These are phyloP conservation scores for Pyrrhia umbra DNA, from an alignment of 2,888 invertebrate genomes.

Conservation along the genomic window DNA sequence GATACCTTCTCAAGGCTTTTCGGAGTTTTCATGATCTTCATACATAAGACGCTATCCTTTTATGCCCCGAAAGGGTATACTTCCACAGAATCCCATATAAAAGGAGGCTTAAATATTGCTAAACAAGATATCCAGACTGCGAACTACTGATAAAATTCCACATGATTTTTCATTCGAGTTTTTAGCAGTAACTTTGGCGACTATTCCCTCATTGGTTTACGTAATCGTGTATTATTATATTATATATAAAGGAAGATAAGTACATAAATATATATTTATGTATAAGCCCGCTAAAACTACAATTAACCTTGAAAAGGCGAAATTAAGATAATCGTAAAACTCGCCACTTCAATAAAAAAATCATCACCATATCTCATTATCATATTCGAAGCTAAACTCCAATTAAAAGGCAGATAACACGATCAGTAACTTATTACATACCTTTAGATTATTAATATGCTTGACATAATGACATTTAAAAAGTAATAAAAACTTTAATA, in stretches of 20 bases:
- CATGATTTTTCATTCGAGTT: too few relatives aligned
- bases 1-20: too few relatives aligned
- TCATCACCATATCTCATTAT: constrained; percentile 27
- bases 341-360: constrained; percentile 33
- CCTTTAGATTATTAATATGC: constrained; percentile 29
- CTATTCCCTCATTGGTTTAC: not conserved
- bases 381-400: constrained; percentile 32
- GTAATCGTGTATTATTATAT: not conserved
- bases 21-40: too few relatives aligned
- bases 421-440: constrained; percentile 20
- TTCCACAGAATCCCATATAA: too few relatives aligned
- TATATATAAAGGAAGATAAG: not conserved
- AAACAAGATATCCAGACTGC: too few relatives aligned
- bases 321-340: constrained; percentile 25
- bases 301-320: constrained; percentile 1
- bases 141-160: too few relatives aligned
- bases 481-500: constrained; percentile 27
- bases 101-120: too few relatives aligned
- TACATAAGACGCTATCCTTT: too few relatives aligned
- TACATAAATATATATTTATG: not conserved
- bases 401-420: constrained; percentile 36
- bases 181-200: too few relatives aligned
- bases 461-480: constrained; percentile 28
- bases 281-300: not conserved
- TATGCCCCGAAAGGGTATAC: too few relatives aligned